Base-by-base conservation (phyloP, 1,140 invertebrate genomes). In the Apis cerana region DNA sequence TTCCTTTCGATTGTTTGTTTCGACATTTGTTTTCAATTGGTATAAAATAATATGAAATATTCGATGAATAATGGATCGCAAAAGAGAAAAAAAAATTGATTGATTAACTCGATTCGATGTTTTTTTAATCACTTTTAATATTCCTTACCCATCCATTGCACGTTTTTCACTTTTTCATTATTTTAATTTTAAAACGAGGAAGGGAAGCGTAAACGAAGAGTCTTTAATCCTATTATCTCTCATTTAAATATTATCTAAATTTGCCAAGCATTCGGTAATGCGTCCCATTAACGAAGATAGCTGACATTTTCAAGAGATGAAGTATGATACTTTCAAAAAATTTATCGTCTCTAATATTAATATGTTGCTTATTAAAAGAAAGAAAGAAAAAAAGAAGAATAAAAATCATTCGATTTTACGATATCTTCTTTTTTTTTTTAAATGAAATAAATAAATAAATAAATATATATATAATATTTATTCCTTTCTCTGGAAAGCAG, bases 201-300 rank as follows among this genome's bases (percentile, higher is more conserved):
- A 71, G 19, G 58, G 19, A 27, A 50, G n/a, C 21, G 13, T 11
- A 1, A 23, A 52, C n/a, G 48, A 69, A n/a, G 2, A 8, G 11
- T 69, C 48, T 52, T 48, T 27, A 56, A 27, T 76, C n/a, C 17
- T 52, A 5, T 71, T 77, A 68, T 77, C 75, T 68, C 0, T 7
- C n/a, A 52, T 71, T 79, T 61, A 71, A 79, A 71, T 61, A 27
- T 71, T 61, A 70, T 58, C 64, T 56, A 52, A 64, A 65, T 71
- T 67, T n/a, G 11, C 43, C 17, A 17, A 10, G 19, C 19, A 43
- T 48, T 69, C 15, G 56, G 54, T 54, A n/a, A 54, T 52, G n/a
- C n/a, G 21, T 62, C 13, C 59, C 72, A 61, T 75, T 75, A 75
- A 43, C 33, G 21, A n/a, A 7, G 33, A 75, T 23, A 69, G 48